A percentile compares a stretch with the other conserved stretches of the same genome.
Evolutionary conservation across 2,113 vertebrate genomes (phyloP).

Genomic region (Pseudorhombus dupliciocellatus): DNA sequence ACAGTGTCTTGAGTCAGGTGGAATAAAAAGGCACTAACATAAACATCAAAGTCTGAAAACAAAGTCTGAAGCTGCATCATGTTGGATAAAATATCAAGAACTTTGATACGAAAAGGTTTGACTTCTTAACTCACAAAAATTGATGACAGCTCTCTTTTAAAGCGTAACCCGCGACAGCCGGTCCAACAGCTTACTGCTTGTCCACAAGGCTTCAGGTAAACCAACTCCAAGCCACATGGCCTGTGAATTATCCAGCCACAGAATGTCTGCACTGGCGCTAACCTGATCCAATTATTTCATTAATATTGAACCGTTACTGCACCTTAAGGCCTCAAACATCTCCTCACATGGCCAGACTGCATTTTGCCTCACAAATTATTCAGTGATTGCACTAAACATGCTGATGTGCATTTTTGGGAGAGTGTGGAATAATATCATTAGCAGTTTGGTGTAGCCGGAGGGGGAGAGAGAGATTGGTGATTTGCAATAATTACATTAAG

Average conservation of each 20-base stretch:
- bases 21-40: neutral
- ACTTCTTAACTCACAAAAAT: neutral
- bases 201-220: conserved; percentile 57
- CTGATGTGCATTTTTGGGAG: conserved; percentile 67
- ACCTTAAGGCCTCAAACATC: conserved; percentile 51
- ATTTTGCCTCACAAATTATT: conserved; percentile 59
- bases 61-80: neutral
- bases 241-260: conserved; percentile 59
- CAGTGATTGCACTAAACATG: conserved; percentile 66
- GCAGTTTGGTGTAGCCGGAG: conserved; percentile 54
- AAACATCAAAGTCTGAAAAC: neutral
- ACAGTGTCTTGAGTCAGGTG: conserved; percentile 2
- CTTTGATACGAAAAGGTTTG: conserved; percentile 3
- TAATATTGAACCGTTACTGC: conserved; percentile 66
- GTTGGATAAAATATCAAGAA: neutral
- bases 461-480: conserved; percentile 41
- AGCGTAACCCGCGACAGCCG: conserved; percentile 33
- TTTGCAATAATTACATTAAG: conserved; percentile 73
- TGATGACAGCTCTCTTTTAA: conserved; percentile 28
- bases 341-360: conserved; percentile 35
- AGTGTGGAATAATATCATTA: conserved; percentile 62
- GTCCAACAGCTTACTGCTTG: conserved; percentile 17
- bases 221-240: conserved; percentile 44
- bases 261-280: conserved; percentile 50
- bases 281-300: conserved; percentile 58